Conservation (phyloP, 37 sponge, comb jelly and placozoan genomes). For the Cliona cf. orientalis region DNA sequence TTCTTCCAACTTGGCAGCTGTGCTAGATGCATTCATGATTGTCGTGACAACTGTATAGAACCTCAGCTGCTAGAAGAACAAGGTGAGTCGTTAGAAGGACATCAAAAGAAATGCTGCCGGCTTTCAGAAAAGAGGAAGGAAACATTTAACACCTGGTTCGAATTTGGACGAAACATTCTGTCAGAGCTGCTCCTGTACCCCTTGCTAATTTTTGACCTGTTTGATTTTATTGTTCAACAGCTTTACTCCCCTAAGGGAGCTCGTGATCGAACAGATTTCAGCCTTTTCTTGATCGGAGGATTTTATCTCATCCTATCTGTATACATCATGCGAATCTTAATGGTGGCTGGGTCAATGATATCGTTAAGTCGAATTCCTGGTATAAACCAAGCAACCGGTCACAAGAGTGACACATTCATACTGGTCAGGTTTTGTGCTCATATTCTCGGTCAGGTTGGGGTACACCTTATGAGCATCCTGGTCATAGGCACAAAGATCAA, state of each 20-base stretch:
- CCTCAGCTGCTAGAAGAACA: neutral
- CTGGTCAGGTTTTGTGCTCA: slow-evolving; percentile 31
- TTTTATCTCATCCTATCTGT: slow-evolving; percentile 46
- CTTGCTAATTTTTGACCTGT: slow-evolving; percentile 49
- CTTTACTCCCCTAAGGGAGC: neutral
- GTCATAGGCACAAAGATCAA: slow-evolving; percentile 40
- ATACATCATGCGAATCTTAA: slow-evolving; percentile 42
- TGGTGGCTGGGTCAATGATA: slow-evolving; percentile 3
- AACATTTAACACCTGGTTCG: slow-evolving; percentile 29
- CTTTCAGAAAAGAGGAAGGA: slow-evolving; percentile 2
- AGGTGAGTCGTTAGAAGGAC: neutral
- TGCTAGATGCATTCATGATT: neutral
- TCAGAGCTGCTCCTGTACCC: slow-evolving; percentile 51
- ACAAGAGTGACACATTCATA: neutral
- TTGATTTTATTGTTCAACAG: slow-evolving; percentile 30
- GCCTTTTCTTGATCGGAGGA: slow-evolving; percentile 29
- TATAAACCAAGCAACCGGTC: neutral
- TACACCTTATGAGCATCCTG: slow-evolving; percentile 24
- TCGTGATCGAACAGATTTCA: slow-evolving; percentile 8
- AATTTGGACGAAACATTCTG: slow-evolving; percentile 42
- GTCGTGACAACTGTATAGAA: neutral
- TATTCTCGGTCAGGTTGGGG: slow-evolving; percentile 25
- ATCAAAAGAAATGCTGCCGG: neutral
- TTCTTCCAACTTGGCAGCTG: slow-evolving; percentile 36
- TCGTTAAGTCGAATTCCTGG: slow-evolving; percentile 12